phyloP scores from a whole-genome alignment of 1,140 invertebrate species.

The Liolophura sinensis region DNA sequence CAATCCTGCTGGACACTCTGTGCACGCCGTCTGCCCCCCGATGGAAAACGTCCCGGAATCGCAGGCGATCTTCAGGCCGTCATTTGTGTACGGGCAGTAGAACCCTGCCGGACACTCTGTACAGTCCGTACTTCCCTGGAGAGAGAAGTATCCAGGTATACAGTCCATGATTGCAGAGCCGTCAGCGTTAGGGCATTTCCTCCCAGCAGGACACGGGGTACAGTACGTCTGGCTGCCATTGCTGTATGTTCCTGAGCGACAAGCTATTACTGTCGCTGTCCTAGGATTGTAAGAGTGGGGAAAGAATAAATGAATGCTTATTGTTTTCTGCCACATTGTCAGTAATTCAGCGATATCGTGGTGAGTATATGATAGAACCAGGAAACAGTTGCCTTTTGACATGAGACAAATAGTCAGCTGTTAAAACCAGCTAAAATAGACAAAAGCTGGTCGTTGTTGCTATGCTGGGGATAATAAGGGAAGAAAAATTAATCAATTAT shows the following conservation, averaged over 20 bases:
- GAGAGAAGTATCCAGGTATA: slow-evolving; percentile 29
- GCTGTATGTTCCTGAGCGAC: slow-evolving; percentile 14
- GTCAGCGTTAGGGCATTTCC: slow-evolving; percentile 35
- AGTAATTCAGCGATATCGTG: no score
- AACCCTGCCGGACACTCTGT: slow-evolving; percentile 38
- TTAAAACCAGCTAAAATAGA: no score
- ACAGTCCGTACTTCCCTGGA: slow-evolving; percentile 28
- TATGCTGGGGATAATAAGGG: background rate
- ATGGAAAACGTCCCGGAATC: slow-evolving; percentile 36
- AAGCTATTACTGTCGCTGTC: slow-evolving; percentile 3
- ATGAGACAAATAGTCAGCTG: no score
- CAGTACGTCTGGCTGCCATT: slow-evolving; percentile 23
- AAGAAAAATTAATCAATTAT: no score
- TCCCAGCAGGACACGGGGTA: slow-evolving; percentile 36
- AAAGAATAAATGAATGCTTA: no score
- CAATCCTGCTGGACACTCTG: slow-evolving; percentile 34
- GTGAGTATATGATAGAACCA: no score
- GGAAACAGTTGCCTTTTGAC: no score
- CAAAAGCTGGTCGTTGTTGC: no score
- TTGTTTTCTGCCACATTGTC: no score
- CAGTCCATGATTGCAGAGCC: slow-evolving; percentile 32
- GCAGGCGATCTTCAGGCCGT: slow-evolving; percentile 22
- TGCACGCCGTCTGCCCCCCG: slow-evolving; percentile 36
- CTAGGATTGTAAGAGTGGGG: no score
- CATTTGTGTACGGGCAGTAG: slow-evolving; percentile 34